These are phyloP conservation scores for Propsilocerus akamusi DNA, from an alignment of 1,140 invertebrate species.

Conservation along the genomic window DNA sequence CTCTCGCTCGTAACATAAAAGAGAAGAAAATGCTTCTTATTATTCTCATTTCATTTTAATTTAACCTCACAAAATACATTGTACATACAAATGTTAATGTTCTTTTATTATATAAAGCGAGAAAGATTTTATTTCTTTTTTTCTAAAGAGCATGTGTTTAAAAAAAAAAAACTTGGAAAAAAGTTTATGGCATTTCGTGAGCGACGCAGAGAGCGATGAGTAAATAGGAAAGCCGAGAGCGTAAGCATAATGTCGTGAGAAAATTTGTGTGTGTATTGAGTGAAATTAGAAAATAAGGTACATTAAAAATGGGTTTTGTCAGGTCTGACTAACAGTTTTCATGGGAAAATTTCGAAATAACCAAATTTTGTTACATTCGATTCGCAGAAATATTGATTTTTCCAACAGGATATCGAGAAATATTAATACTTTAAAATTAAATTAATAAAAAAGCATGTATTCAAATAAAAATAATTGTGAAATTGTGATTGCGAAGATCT, in stretches of 20 bases:
- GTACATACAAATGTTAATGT: constrained; percentile 1
- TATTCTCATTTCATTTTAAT: background rate
- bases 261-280: background rate
- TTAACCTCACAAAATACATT: background rate
- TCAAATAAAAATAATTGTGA: background rate
- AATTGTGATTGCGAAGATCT: too few relatives aligned
- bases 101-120: too few relatives aligned
- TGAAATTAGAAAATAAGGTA: background rate
- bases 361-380: background rate
- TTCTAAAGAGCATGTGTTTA: too few relatives aligned
- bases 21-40: background rate
- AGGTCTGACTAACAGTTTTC: background rate
- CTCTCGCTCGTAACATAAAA: too few relatives aligned
- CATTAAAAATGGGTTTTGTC: background rate
- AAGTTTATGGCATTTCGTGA: background rate
- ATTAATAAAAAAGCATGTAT: background rate
- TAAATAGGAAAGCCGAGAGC: background rate
- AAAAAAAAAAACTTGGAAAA: too few relatives aligned
- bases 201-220: background rate
- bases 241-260: background rate
- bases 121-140: background rate
- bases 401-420: too few relatives aligned
- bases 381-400: background rate
- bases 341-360: background rate
- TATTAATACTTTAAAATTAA: background rate